Conservation (phyloP, 2,797 vertebrate species). For the Columba guinea region DNA sequence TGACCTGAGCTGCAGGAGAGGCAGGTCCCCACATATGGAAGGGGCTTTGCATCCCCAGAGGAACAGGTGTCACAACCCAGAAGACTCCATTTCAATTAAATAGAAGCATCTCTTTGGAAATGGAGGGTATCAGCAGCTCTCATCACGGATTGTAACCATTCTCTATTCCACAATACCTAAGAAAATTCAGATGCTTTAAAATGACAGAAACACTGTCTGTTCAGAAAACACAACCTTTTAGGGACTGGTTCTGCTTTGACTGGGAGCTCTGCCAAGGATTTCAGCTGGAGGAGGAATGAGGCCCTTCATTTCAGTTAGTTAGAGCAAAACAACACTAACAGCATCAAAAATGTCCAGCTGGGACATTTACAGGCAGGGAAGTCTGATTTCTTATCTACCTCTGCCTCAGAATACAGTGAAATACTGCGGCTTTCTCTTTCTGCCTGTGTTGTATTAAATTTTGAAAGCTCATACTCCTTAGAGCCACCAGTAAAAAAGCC, state of each 20-base stretch:
- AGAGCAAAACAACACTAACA: conserved; percentile 17
- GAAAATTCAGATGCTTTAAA: conserved; percentile 41
- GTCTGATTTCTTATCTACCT: neutral
- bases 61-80: neutral
- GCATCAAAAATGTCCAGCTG: neutral
- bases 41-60: neutral
- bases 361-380: neutral
- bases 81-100: neutral
- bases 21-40: neutral
- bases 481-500: neutral
- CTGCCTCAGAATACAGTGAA: neutral
- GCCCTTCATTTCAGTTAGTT: conserved; percentile 33
- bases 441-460: neutral
- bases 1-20: neutral
- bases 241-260: conserved; percentile 31
- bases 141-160: neutral
- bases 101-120: neutral
- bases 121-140: neutral
- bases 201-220: conserved; percentile 16
- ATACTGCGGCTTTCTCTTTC: neutral
- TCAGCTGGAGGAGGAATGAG: conserved; percentile 55
- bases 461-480: neutral
- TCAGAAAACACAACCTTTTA: conserved; percentile 61
- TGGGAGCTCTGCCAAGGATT: conserved; percentile 51
- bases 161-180: neutral